Evolutionary conservation across 2,888 invertebrate species (phyloP).

Genomic region (Thera britannica): DNA sequence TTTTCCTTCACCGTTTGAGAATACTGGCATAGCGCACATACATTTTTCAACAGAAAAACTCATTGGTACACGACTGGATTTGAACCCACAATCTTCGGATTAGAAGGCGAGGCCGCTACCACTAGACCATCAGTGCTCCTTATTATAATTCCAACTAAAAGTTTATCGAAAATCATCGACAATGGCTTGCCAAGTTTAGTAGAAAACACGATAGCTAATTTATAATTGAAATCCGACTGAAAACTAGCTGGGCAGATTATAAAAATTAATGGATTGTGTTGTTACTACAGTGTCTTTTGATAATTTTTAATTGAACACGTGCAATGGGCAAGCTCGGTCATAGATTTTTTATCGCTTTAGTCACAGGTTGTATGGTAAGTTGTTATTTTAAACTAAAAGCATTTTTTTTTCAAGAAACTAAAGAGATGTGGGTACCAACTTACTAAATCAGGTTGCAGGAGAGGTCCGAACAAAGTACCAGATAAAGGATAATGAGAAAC

Average conservation of each 20-base stretch:
- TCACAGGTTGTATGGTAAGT: constrained; percentile 23
- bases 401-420: too few species aligned
- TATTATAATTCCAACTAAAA: too few species aligned
- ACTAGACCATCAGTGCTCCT: too few species aligned
- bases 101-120: too few species aligned
- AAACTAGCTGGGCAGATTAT: constrained; percentile 5
- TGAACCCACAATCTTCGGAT: too few species aligned
- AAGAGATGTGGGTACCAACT: not conserved
- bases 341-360: constrained; percentile 19
- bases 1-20: too few species aligned
- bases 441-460: constrained; percentile 12
- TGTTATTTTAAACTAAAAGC: not conserved
- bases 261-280: constrained; percentile 19
- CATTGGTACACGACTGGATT: too few species aligned
- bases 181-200: not conserved
- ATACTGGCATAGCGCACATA: too few species aligned
- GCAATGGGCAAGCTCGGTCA: constrained; percentile 15
- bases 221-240: not conserved
- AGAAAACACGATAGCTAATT: not conserved
- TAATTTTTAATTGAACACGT: constrained; percentile 26
- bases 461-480: not conserved
- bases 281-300: constrained; percentile 13
- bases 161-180: too few species aligned
- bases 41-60: too few species aligned
- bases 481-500: constrained; percentile 8